phyloP scores from a whole-genome alignment of 2,113 vertebrate genomes.

The Marmota flaviventris region DNA sequence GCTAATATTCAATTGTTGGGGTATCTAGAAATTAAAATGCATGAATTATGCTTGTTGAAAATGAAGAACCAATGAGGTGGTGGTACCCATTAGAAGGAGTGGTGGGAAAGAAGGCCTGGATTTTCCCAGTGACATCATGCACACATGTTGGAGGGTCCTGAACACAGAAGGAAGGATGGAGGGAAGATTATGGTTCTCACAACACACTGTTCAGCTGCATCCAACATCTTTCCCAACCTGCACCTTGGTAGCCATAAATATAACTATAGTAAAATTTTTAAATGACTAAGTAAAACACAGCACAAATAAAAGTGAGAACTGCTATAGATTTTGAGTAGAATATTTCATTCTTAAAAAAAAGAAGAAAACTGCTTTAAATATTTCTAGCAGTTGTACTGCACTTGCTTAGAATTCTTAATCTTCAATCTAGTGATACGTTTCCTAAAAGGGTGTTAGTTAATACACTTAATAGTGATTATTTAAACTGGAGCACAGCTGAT shows the following conservation, averaged over 20 bases:
- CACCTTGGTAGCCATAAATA: not conserved
- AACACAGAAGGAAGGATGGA: not conserved
- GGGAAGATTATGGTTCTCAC: not conserved
- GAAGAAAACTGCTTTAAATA: not conserved
- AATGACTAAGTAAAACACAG: slow-evolving; percentile 24
- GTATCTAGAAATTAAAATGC: slow-evolving; percentile 32
- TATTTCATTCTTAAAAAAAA: not conserved
- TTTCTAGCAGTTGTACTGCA: not conserved
- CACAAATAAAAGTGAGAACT: not conserved
- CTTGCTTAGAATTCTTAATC: not conserved
- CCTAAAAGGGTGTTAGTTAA: not conserved
- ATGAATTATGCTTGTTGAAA: not conserved
- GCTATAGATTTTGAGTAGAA: not conserved
- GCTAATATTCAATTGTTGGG: not conserved
- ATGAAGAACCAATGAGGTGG: not conserved
- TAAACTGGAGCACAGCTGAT: slow-evolving; percentile 4
- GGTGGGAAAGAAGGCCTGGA: not conserved
- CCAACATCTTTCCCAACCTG: not conserved
- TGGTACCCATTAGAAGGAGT: not conserved
- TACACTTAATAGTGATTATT: not conserved
- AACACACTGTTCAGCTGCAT: not conserved
- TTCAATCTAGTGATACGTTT: not conserved
- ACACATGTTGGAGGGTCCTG: too few species aligned
- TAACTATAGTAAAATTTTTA: not conserved
- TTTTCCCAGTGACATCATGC: not conserved